phyloP scores from a whole-genome alignment of 2,113 vertebrate genomes.

The Mobula birostris region DNA sequence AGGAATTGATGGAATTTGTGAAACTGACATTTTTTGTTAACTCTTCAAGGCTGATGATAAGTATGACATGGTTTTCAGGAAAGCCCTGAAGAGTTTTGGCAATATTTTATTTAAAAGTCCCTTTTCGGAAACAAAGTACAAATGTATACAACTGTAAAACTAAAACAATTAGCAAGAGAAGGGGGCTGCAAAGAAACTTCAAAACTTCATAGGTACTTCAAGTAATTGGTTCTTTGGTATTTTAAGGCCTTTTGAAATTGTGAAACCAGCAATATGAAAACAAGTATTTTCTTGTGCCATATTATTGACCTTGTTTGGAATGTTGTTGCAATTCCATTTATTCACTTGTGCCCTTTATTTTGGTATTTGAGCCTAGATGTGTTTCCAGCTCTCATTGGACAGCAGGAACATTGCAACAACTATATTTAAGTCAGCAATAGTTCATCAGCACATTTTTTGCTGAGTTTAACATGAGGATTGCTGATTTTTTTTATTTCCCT shows the following conservation, averaged over 20 bases:
- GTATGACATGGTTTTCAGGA: not conserved
- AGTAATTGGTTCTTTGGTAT: not conserved
- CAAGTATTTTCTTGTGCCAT: not conserved
- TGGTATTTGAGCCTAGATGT: not conserved
- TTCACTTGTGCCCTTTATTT: not conserved
- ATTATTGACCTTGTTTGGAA: not conserved
- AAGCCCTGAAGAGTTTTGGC: not conserved
- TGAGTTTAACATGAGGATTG: not conserved
- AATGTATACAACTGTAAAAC: not conserved
- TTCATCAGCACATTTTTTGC: not conserved
- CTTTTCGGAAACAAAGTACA: not conserved
- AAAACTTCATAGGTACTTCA: not conserved
- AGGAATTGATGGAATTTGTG: not conserved
- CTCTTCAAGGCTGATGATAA: not conserved
- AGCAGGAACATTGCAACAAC: not conserved
- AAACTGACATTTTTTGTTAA: not conserved
- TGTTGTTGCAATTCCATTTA: not conserved
- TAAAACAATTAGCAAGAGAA: not conserved
- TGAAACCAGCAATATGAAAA: not conserved
- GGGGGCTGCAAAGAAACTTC: not conserved
- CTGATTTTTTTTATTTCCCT: not conserved
- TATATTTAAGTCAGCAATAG: not conserved
- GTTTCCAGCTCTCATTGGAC: not conserved
- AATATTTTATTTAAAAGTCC: no score
- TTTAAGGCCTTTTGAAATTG: not conserved